Conservation (phyloP, 2,797 vertebrate genomes). For the Tokudaia muenninki region DNA sequence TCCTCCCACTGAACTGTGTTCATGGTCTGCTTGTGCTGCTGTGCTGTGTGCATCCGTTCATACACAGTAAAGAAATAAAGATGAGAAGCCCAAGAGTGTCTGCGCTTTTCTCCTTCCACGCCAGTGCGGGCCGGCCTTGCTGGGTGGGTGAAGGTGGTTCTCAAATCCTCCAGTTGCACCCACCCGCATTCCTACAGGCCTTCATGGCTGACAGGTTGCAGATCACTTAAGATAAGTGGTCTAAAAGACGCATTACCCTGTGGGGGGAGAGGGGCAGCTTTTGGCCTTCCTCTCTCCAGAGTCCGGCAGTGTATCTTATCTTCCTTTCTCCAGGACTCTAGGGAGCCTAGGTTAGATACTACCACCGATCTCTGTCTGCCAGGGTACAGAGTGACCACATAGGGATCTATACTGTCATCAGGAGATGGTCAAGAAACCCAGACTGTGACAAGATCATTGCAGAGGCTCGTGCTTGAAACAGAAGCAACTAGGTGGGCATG, state of each 20-base stretch:
- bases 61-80: constrained; percentile 60
- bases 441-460: background rate
- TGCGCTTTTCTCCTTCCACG: background rate
- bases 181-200: background rate
- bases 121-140: background rate
- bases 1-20: background rate
- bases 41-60: background rate
- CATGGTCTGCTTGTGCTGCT: background rate
- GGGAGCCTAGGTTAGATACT: background rate
- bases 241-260: background rate
- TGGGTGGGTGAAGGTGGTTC: background rate
- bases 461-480: background rate
- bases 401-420: background rate
- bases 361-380: background rate
- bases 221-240: background rate
- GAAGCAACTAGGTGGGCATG: background rate
- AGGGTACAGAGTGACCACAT: too few species aligned
- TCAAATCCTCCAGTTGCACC: background rate
- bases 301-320: too few species aligned
- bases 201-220: background rate
- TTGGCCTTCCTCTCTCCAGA: background rate
- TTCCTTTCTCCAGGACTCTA: background rate
- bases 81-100: background rate
- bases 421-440: background rate
- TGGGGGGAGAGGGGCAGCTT: fast-evolving